These are phyloP conservation scores for Varroa destructor DNA, from an alignment of 1,140 invertebrate genomes.

Conservation along the genomic window DNA sequence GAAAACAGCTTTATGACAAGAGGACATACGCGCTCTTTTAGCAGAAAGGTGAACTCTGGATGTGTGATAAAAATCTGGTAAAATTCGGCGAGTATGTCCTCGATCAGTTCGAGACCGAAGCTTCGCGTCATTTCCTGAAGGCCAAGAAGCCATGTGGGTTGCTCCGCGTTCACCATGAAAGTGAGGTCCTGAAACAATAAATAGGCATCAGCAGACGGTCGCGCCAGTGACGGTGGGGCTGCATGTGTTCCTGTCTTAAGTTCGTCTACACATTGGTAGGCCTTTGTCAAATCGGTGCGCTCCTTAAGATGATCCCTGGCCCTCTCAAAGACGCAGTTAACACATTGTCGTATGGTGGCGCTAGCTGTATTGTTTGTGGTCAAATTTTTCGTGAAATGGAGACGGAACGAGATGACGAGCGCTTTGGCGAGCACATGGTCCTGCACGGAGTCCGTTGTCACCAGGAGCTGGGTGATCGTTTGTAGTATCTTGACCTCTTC, in stretches of 20 bases:
- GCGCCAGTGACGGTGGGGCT: slow-evolving; percentile 62
- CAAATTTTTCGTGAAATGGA: slow-evolving; percentile 83
- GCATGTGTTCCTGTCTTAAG: slow-evolving; percentile 59
- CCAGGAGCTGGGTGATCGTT: slow-evolving; percentile 81
- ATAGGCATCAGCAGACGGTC: slow-evolving; percentile 86
- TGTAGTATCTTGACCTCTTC: slow-evolving; percentile 94
- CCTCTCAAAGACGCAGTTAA: slow-evolving; percentile 90
- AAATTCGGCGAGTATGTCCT: slow-evolving; percentile 80
- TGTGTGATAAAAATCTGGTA: slow-evolving; percentile 85
- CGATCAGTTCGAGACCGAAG: slow-evolving; percentile 85
- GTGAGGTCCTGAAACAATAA: slow-evolving; percentile 93
- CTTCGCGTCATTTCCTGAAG: slow-evolving; percentile 94
- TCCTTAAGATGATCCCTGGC: slow-evolving; percentile 47
- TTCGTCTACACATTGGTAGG: slow-evolving; percentile 48
- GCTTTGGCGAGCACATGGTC: slow-evolving; percentile 83
- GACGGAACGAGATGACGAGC: slow-evolving; percentile 81
- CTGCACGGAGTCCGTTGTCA: slow-evolving; percentile 81
- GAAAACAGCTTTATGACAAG: slow-evolving; percentile 95
- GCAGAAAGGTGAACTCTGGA: slow-evolving; percentile 77
- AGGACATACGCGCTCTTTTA: slow-evolving; percentile 93
- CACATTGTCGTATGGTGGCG: slow-evolving; percentile 86
- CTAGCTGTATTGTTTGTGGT: slow-evolving; percentile 91
- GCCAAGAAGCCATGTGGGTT: slow-evolving; percentile 81
- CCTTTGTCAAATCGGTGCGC: slow-evolving; percentile 19
- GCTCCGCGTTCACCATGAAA: slow-evolving; percentile 86